A percentile compares a stretch with the other conserved stretches of the same genome.
phyloP scores from a whole-genome alignment of 1,140 invertebrate species.

The Arion vulgaris region DNA sequence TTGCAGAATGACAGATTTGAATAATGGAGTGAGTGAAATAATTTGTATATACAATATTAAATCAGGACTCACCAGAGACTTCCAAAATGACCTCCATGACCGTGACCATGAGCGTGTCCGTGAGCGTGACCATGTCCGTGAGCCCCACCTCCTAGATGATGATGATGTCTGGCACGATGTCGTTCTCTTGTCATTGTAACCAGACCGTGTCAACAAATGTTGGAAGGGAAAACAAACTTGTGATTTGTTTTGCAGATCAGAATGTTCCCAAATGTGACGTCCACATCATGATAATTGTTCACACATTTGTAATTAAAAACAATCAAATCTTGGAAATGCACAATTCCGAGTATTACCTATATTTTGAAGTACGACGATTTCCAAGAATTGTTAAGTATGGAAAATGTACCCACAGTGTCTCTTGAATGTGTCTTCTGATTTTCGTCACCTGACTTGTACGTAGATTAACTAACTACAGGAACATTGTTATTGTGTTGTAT shows the following conservation, averaged over 20 bases:
- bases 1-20: too few relatives aligned
- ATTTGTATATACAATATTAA: not conserved
- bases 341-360: too few relatives aligned
- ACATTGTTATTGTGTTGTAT: too few relatives aligned
- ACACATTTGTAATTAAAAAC: not conserved
- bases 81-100: conserved; percentile 29
- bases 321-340: not conserved
- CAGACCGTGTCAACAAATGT: not conserved
- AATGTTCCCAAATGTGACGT: not conserved
- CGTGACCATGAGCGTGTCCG: conserved; percentile 15
- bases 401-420: too few relatives aligned
- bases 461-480: too few relatives aligned
- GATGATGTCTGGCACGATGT: not conserved
- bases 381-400: not conserved
- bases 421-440: too few relatives aligned
- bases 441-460: too few relatives aligned
- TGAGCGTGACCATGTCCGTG: conserved; percentile 23
- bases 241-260: not conserved
- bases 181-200: conserved; percentile 15
- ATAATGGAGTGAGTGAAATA: too few relatives aligned
- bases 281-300: not conserved
- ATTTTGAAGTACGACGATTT: not conserved
- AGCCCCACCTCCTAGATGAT: conserved; percentile 19
- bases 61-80: conserved; percentile 30
- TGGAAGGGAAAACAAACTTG: not conserved